Conservation (phyloP, 2,113 vertebrate genomes). For the Cyprinodon variegatus region DNA sequence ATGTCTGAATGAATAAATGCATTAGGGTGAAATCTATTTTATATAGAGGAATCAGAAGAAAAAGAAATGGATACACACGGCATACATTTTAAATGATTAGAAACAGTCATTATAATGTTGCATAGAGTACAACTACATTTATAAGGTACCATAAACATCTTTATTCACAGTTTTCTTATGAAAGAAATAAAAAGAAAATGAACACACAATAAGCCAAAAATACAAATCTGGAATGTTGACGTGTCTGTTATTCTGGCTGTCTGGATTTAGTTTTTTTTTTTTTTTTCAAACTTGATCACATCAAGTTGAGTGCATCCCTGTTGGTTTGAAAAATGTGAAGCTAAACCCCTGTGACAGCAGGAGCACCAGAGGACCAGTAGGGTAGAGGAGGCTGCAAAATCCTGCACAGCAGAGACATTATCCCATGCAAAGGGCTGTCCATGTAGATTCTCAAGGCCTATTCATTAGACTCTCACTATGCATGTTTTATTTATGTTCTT, state of each 20-base stretch:
- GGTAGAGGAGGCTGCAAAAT: not conserved
- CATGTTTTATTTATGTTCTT: not conserved
- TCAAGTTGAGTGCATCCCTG: slow-evolving; percentile 63
- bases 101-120: not conserved
- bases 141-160: not conserved
- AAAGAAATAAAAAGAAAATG: not conserved
- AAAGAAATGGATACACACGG: not conserved
- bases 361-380: slow-evolving; percentile 52
- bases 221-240: slow-evolving; percentile 24
- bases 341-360: slow-evolving; percentile 62
- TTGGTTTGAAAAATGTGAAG: slow-evolving; percentile 23
- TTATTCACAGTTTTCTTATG: too few relatives aligned
- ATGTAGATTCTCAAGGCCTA: slow-evolving; percentile 1
- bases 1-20: not conserved
- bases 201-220: not conserved
- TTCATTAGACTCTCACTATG: not conserved
- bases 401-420: slow-evolving; percentile 1
- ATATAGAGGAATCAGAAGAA: not conserved
- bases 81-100: not conserved
- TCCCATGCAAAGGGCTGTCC: slow-evolving; percentile 4
- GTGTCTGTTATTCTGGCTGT: slow-evolving; percentile 34
- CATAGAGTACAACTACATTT: not conserved
- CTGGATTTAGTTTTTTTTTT: slow-evolving; percentile 49
- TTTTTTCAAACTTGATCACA: slow-evolving; percentile 51
- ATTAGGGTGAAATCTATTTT: not conserved